Base-by-base conservation (phyloP, 2,888 invertebrate species). In the Campoplex nolae region DNA sequence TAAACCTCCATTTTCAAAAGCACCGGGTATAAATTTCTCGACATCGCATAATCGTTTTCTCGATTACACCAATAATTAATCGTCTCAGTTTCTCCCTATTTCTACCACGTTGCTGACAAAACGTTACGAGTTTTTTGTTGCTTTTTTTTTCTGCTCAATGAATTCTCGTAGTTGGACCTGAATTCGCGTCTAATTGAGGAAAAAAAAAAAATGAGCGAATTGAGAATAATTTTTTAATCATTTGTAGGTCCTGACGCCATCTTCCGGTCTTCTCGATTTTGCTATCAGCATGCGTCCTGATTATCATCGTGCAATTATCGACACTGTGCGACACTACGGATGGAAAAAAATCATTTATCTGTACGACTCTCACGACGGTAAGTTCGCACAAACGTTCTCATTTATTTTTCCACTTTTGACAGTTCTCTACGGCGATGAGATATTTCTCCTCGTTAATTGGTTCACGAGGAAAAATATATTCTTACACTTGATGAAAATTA, bases 211-310 rank as follows among this genome's bases (percentile, higher is more conserved):
- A 23, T 23, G 23, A 23, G 23, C 23, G 23, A 23, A 23, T 23
- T 23, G 23, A 23, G 23, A 23, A 23, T 32, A 11, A 74, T 58
- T 51, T 65, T 28, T 7, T n/a, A 13, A 16, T 45, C 38, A 65
- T 65, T 76, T 71, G 83, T 94, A 97, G 97, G 98, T 98, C 70
- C 96, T 97, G 87, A 97, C 97, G 16, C 98, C 98, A 51, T 98
- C 98, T 28, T 98, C 98, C 2, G 98, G 98, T n/a, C 96, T 97
- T 91, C 96, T 98, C 92, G 98, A 98, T 95, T 98, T 97, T 93
- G 98, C 98, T 78, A 97, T 98, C 92, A 98, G 98, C 94, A 97
- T 99, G 97, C 96, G 98, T 88, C 99, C 99, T 58, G 98, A 99
- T 95, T 99, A 99, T 95, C 98, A 99, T 95, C 97, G 97, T 92